A percentile compares a stretch with the other conserved stretches of the same genome.
phyloP scores from a whole-genome alignment of 2,113 vertebrate species.

The Hassar affinis region DNA sequence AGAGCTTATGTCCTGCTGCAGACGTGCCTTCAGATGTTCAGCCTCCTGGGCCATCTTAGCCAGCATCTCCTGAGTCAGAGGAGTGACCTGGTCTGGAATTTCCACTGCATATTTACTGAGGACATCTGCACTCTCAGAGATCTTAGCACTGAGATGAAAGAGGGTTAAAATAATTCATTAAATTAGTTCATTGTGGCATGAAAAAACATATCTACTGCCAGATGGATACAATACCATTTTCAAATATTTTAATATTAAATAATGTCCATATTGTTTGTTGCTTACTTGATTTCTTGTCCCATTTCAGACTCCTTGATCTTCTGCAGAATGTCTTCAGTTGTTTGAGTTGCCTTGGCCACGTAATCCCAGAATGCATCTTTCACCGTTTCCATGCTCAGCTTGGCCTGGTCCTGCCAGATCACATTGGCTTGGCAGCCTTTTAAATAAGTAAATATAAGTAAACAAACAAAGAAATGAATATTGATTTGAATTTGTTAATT shows the following conservation, averaged over 20 bases:
- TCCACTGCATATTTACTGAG: constrained; percentile 36
- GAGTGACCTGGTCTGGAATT: constrained; percentile 51
- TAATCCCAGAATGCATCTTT: constrained; percentile 58
- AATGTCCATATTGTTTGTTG: not conserved
- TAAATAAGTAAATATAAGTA: not conserved
- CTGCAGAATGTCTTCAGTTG: constrained; percentile 48
- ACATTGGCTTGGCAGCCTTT: constrained; percentile 46
- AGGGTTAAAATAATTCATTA: not conserved
- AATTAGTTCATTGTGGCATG: not conserved
- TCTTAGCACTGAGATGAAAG: constrained; percentile 40
- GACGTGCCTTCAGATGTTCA: constrained; percentile 54
- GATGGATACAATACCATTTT: not conserved
- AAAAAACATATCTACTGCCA: not conserved
- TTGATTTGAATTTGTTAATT: not conserved
- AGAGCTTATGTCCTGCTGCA: constrained; percentile 56
- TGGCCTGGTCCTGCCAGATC: constrained; percentile 36
- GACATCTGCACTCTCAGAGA: constrained; percentile 33
- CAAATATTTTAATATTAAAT: not conserved
- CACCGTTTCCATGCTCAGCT: constrained; percentile 36
- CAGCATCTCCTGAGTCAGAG: constrained; percentile 48
- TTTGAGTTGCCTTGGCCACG: constrained; percentile 49
- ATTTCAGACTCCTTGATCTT: constrained; percentile 50
- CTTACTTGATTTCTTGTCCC: constrained; percentile 53
- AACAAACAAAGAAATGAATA: not conserved
- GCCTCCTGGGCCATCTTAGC: constrained; percentile 55